phyloP scores from a whole-genome alignment of 2,797 vertebrate genomes.

The Myotis findleyi region DNA sequence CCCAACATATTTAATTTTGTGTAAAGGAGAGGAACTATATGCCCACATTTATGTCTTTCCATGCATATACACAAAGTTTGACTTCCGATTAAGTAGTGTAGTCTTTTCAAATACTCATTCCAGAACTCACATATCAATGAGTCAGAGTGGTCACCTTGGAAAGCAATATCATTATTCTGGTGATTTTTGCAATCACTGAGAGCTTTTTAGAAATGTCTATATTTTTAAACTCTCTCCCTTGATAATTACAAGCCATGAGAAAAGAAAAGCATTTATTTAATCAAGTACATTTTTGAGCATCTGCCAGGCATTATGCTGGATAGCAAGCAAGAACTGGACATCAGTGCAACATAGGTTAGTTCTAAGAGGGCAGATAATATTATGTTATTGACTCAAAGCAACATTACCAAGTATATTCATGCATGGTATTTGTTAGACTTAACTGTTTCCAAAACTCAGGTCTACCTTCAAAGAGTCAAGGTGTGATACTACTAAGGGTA shows the following conservation, averaged over 20 bases:
- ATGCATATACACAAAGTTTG: neutral
- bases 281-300: neutral
- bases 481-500: neutral
- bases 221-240: neutral
- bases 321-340: neutral
- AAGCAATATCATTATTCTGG: neutral
- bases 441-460: slow-evolving; percentile 35
- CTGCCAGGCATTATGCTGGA: neutral
- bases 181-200: neutral
- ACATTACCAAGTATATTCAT: neutral
- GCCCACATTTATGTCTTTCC: neutral
- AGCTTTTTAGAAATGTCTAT: slow-evolving; percentile 3
- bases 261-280: slow-evolving; percentile 9
- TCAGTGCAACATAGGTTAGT: neutral
- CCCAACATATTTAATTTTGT: slow-evolving; percentile 41
- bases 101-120: neutral
- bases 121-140: neutral
- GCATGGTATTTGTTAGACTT: neutral
- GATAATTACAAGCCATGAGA: neutral
- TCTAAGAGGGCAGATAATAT: neutral
- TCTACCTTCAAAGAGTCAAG: neutral
- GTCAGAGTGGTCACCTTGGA: neutral
- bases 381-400: neutral
- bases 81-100: neutral
- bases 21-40: neutral